These are phyloP conservation scores for Drosophila bifasciata DNA, from an alignment of 1,140 invertebrate species.

Conservation along the genomic window DNA sequence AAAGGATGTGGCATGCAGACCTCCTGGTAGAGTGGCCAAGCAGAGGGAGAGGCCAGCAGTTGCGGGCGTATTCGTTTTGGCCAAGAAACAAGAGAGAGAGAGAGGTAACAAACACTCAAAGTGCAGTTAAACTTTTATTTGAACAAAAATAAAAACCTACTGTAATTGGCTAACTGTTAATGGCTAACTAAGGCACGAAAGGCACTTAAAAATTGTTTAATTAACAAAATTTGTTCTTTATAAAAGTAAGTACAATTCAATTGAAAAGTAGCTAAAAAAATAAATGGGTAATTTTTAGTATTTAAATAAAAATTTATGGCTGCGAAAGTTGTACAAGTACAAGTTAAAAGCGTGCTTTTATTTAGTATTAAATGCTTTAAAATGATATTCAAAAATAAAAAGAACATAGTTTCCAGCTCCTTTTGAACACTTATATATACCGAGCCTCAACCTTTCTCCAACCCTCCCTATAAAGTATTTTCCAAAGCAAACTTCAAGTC, in stretches of 20 bases:
- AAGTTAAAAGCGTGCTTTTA: no score
- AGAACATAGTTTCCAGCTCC: no score
- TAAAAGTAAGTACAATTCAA: no score
- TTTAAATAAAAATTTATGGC: no score
- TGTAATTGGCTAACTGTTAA: conserved; percentile 1
- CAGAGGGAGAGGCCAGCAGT: not conserved
- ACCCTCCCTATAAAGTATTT: not conserved
- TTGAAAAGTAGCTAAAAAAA: no score
- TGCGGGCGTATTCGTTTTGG: conserved; percentile 29
- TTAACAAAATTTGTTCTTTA: not conserved
- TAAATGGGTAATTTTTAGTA: no score
- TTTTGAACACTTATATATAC: no score
- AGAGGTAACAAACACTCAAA: not conserved
- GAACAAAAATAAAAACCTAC: not conserved
- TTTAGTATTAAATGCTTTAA: no score
- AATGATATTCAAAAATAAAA: no score
- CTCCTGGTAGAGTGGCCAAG: no score
- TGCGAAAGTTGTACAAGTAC: no score
- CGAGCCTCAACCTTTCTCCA: not conserved
- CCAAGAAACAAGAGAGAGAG: not conserved
- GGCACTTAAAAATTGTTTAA: not conserved
- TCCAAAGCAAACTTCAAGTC: conserved; percentile 22
- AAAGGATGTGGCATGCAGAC: not conserved
- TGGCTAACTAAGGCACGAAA: no score
- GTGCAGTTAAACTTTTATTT: conserved; percentile 11